Percentiles rank a stretch among this genome's conserved stretches.
phyloP scores from a whole-genome alignment of 2,797 vertebrate species.

The Sebastiscus albofasciatus region DNA sequence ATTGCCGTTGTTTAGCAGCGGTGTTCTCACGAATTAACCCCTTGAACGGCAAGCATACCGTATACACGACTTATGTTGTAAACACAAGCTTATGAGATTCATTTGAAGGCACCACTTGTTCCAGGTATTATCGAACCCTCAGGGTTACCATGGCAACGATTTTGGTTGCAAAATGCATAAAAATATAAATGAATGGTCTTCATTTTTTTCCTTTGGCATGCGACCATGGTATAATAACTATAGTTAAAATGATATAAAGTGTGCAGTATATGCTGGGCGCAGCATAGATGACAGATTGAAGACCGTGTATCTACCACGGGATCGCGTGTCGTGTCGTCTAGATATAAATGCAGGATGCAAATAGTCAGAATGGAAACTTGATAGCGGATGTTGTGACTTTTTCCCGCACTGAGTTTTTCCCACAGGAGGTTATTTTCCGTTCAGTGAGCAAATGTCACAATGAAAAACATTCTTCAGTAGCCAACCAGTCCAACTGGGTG shows the following conservation, averaged over 20 bases:
- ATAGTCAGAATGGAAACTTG: conserved; percentile 7
- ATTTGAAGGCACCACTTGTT: too few species aligned
- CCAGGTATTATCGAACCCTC: too few species aligned
- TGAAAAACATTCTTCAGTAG: conserved; percentile 7
- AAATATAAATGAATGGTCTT: too few species aligned
- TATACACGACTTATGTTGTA: too few species aligned
- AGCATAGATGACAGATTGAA: neutral
- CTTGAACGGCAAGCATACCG: too few species aligned
- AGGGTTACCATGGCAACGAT: too few species aligned
- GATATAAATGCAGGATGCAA: conserved; percentile 1
- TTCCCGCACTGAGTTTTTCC: conserved; percentile 20
- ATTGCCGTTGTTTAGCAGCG: too few species aligned
- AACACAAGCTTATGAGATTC: too few species aligned
- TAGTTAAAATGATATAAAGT: neutral
- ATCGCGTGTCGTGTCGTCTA: neutral
- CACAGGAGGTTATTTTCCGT: conserved; percentile 14
- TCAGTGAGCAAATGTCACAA: neutral
- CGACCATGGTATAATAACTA: neutral
- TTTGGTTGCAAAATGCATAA: too few species aligned
- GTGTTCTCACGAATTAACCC: too few species aligned
- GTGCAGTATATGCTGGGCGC: neutral
- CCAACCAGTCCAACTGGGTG: conserved; percentile 14
- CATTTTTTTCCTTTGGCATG: too few species aligned
- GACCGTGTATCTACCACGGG: neutral
- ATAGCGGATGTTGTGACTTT: conserved; percentile 1